Evolutionary conservation across 2,888 invertebrate genomes (phyloP).

Genomic region (Invenusta paracnida): DNA sequence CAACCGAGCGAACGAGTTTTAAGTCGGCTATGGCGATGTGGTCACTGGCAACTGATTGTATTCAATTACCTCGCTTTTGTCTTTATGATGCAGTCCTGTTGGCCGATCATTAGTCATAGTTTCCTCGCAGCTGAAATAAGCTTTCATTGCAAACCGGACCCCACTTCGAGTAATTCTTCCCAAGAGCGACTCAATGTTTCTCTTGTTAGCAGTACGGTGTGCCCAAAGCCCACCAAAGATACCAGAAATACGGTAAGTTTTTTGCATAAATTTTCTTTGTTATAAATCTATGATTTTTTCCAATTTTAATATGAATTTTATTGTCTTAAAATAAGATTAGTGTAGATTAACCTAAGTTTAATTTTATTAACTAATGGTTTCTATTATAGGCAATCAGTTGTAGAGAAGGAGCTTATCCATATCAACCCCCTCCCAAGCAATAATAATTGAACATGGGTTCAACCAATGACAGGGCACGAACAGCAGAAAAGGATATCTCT

Average conservation of each 20-base stretch:
- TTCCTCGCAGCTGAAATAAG: background rate
- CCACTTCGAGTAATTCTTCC: background rate
- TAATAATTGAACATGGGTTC: no score
- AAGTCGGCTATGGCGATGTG: slow-evolving; percentile 14
- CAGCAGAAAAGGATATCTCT: no score
- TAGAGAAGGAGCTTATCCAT: no score
- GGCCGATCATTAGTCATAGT: background rate
- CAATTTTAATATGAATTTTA: no score
- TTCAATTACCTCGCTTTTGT: background rate
- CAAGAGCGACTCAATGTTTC: background rate
- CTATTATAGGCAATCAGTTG: no score
- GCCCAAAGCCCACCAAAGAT: background rate
- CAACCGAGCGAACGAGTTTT: background rate
- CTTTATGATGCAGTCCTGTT: background rate
- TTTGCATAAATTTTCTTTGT: no score
- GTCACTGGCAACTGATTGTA: slow-evolving; percentile 9
- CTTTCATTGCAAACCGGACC: background rate
- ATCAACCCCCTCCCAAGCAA: no score
- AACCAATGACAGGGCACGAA: no score
- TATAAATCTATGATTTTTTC: no score
- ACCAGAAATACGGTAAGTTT: background rate
- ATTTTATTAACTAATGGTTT: no score
- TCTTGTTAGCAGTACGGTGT: background rate
- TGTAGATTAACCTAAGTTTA: no score
- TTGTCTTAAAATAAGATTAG: no score